Percentiles rank a stretch among this genome's conserved stretches.
These are phyloP conservation scores for Bicyclus anynana DNA, from an alignment of 1,140 invertebrate species.

Conservation along the genomic window DNA sequence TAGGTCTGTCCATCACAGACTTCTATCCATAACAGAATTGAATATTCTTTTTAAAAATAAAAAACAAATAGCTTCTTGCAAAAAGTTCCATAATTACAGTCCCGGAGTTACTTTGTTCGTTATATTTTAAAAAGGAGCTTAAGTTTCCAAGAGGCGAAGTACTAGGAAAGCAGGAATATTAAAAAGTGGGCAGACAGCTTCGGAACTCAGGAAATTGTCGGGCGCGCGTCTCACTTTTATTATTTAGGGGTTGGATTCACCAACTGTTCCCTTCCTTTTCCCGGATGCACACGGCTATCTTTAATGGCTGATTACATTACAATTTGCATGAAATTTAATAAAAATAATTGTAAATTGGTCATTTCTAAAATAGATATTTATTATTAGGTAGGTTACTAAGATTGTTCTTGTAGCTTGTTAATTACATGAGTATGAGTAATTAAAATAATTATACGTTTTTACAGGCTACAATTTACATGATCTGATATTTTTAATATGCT, in stretches of 20 bases:
- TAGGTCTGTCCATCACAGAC: too few relatives aligned
- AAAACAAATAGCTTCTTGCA: conserved; percentile 2
- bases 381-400: too few relatives aligned
- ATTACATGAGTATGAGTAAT: too few relatives aligned
- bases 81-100: conserved; percentile 23
- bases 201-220: conserved; percentile 45
- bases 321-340: neutral
- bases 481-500: too few relatives aligned
- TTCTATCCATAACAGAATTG: too few relatives aligned
- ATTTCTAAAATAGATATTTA: too few relatives aligned
- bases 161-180: conserved; percentile 41
- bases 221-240: conserved; percentile 46
- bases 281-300: neutral
- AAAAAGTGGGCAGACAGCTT: conserved; percentile 43
- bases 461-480: too few relatives aligned
- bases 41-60: neutral
- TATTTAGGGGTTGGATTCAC: conserved; percentile 50
- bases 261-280: neutral
- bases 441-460: too few relatives aligned
- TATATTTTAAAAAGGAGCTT: conserved; percentile 26
- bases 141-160: conserved; percentile 30
- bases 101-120: conserved; percentile 18
- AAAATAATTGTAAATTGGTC: too few relatives aligned
- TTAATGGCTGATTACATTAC: neutral
- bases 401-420: too few relatives aligned